Evolutionary conservation across 2,797 vertebrate genomes (phyloP).

Genomic region (Scolopax rusticola): DNA sequence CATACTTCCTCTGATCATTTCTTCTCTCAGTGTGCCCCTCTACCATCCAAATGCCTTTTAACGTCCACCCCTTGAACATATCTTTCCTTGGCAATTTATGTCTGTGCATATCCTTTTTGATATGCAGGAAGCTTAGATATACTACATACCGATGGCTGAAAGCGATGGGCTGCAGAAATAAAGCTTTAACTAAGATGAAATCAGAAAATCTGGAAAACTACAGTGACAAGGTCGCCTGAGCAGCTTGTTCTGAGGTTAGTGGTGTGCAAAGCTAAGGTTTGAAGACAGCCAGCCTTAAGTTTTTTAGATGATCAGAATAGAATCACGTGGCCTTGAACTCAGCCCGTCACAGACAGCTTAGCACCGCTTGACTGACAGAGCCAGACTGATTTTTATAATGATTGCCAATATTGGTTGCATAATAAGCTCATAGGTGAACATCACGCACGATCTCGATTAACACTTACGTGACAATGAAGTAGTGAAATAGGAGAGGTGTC

Average conservation of each 20-base stretch:
- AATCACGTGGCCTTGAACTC: neutral
- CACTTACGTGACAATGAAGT: neutral
- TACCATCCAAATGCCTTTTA: slow-evolving; percentile 57
- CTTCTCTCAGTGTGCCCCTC: slow-evolving; percentile 5
- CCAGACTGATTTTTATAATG: neutral
- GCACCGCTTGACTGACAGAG: neutral
- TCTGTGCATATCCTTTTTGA: slow-evolving; percentile 26
- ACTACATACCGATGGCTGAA: neutral
- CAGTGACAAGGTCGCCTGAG: neutral
- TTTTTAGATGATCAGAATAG: neutral
- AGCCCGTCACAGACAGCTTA: neutral
- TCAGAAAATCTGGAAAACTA: slow-evolving; percentile 22
- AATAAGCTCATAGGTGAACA: neutral
- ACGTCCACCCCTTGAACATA: slow-evolving; percentile 16
- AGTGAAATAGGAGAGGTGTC: neutral
- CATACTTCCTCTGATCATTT: slow-evolving; percentile 53
- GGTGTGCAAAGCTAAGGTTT: slow-evolving; percentile 8
- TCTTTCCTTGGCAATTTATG: slow-evolving; percentile 43
- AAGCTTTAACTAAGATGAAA: slow-evolving; percentile 25
- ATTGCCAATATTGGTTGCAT: neutral
- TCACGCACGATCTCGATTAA: neutral
- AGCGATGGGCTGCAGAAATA: neutral
- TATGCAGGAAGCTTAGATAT: neutral
- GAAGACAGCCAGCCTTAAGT: neutral
- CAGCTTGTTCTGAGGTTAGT: slow-evolving; percentile 7